Percentiles rank a stretch among this genome's conserved stretches.
Evolutionary conservation across 2,113 vertebrate genomes (phyloP).

Genomic region (Trochalopteron elliotii): DNA sequence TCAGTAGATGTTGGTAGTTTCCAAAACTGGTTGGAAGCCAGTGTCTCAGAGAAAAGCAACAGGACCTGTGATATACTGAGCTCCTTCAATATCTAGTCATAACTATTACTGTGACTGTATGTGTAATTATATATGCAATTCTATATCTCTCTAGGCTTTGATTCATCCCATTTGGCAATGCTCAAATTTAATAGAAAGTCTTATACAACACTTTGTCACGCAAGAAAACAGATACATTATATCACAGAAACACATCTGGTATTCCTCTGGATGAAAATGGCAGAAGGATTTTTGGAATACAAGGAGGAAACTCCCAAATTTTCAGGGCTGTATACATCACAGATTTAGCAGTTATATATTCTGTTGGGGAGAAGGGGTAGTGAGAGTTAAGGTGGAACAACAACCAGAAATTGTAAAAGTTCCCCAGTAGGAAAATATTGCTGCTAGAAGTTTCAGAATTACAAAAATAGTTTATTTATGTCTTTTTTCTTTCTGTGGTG

Average conservation of each 20-base stretch:
- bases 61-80: not conserved
- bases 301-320: not conserved
- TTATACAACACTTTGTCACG: not conserved
- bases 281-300: not conserved
- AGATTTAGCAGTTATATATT: not conserved
- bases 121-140: not conserved
- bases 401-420: not conserved
- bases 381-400: not conserved
- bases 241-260: not conserved
- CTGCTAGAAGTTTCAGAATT: not conserved
- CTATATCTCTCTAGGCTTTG: not conserved
- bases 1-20: not conserved
- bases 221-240: not conserved
- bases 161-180: not conserved
- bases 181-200: not conserved
- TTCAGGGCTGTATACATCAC: not conserved
- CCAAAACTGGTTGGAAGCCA: not conserved
- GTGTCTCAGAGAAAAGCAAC: not conserved
- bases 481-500: not conserved
- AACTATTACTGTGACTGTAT: not conserved
- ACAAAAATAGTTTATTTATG: not conserved
- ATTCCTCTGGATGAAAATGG: not conserved
- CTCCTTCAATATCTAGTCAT: not conserved
- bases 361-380: not conserved
- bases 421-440: not conserved